Conservation (phyloP, 2,888 invertebrate genomes). For the Crematogaster levior region DNA sequence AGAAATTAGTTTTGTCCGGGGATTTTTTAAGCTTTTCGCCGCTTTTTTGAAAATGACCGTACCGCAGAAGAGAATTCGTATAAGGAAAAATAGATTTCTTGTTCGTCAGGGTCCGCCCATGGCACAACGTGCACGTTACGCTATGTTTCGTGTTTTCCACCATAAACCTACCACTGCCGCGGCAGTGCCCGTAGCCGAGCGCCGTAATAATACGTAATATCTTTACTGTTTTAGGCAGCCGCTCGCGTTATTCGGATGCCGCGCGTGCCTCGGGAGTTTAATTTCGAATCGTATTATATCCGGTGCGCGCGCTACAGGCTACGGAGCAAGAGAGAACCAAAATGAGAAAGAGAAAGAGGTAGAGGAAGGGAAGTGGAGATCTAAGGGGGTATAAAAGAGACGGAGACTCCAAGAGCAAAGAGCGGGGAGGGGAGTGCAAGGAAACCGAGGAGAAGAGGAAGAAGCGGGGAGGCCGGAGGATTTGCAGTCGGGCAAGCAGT, state of each 20-base stretch:
- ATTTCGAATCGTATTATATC: conserved; percentile 84
- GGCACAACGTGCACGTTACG: conserved; percentile 8
- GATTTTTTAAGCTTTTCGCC: background rate
- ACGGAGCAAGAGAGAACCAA: conserved; percentile 22
- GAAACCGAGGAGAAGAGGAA: conserved; percentile 37
- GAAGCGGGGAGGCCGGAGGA: conserved; percentile 40
- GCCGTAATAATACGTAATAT: conserved; percentile 84
- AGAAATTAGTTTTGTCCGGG: conserved; percentile 14
- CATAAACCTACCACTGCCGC: conserved; percentile 37
- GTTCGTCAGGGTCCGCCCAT: conserved; percentile 2
- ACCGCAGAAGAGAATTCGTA: background rate
- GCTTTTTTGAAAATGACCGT: background rate
- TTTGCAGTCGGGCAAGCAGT: conserved; percentile 54
- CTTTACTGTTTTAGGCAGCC: conserved; percentile 84
- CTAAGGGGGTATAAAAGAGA: conserved; percentile 43
- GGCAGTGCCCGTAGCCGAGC: conserved; percentile 72
- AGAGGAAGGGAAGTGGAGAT: conserved; percentile 35
- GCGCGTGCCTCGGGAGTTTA: conserved; percentile 83
- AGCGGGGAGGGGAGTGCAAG: background rate
- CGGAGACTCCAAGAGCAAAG: conserved; percentile 15
- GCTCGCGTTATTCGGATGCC: conserved; percentile 83
- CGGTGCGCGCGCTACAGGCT: conserved; percentile 68
- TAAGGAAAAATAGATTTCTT: conserved; percentile 19
- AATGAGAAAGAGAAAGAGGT: conserved; percentile 33
- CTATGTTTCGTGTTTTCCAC: conserved; percentile 29